Evolutionary conservation across 2,888 invertebrate genomes (phyloP), one percentile per base, ranked within the genome.

Genomic region (Aphodius sticticus): DNA sequence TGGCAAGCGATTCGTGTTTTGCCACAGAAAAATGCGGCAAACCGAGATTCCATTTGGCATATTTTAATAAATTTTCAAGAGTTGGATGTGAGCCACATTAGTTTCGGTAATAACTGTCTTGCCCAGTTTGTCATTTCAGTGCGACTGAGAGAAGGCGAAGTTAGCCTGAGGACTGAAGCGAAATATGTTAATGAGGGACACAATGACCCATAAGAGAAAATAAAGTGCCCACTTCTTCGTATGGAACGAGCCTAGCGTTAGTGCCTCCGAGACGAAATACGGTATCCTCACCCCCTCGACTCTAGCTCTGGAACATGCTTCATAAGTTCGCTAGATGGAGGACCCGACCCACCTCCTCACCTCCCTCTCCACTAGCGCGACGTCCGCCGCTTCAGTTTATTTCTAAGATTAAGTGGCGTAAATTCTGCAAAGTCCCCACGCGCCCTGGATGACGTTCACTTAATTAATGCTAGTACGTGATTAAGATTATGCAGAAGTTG

Each of bases 181-280:
- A 76, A 76, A 76, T 76, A 76, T 76, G 76, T 76, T 76, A 76
- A 76, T 76, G 76, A 76, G 69, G 76, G 69, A 76, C 76, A 76
- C 76, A 76, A 76, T 76, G 37, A 53, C 76, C 76, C 76, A 76
- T 76, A 53, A 16, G 76, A 53, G 76, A 76, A 38, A 76, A 76
- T 76, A 76, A 76, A 76, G 38, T 69, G 15, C 76, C 53, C 76
- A 76, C 76, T 76, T 76, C 76, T 76, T 76, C 35, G 16, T 69
- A 76, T 69, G 72, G 15, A 76, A 69, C 69, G 69, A n/a, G 76
- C 53, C 76, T 76, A 76, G 53, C 53, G 53, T 53, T 53, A 53
- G 53, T 53, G 53, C 53, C 69, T 69, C 69, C 16, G 53, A 76
- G 76, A 76, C 76, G 76, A 76, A 76, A 76, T 76, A 76, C 76